phyloP scores from a whole-genome alignment of 2,888 invertebrate genomes.

The Drosophila flavopinicola region DNA sequence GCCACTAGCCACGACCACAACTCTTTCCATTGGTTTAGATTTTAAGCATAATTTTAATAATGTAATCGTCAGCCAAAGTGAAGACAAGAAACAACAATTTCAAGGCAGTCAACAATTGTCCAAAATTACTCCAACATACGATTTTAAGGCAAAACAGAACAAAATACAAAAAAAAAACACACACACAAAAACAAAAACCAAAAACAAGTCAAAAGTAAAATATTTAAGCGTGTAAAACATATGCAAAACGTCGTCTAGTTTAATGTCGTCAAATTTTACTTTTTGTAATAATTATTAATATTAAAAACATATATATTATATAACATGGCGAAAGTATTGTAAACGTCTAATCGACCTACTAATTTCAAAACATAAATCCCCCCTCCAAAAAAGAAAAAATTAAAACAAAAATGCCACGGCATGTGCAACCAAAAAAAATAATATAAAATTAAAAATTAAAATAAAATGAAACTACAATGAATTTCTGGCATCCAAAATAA shows the following conservation, averaged over 20 bases:
- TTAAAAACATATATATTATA: conserved; percentile 70
- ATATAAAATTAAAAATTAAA: conserved; percentile 28
- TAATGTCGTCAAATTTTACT: conserved; percentile 83
- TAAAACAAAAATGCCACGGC: conserved; percentile 52
- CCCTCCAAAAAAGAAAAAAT: conserved; percentile 9
- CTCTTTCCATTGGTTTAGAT: conserved; percentile 81
- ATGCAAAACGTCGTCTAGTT: conserved; percentile 81
- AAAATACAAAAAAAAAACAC: conserved; percentile 20
- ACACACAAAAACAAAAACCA: conserved; percentile 29
- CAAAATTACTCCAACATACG: conserved; percentile 67
- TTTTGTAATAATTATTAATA: conserved; percentile 83
- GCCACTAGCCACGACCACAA: conserved; percentile 39
- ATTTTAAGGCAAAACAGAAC: conserved; percentile 61
- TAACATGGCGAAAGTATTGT: conserved; percentile 65
- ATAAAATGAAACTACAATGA: conserved; percentile 58
- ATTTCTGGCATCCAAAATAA: conserved; percentile 72
- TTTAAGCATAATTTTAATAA: conserved; percentile 81
- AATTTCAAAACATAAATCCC: conserved; percentile 56
- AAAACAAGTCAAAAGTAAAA: conserved; percentile 64
- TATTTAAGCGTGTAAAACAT: conserved; percentile 74
- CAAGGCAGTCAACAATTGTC: conserved; percentile 67
- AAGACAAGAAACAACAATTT: conserved; percentile 49
- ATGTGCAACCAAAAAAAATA: conserved; percentile 66
- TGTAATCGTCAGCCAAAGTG: conserved; percentile 72
- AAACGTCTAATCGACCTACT: conserved; percentile 68